phyloP scores from a whole-genome alignment of 2,797 vertebrate species.

The Psittacula derbiana region DNA sequence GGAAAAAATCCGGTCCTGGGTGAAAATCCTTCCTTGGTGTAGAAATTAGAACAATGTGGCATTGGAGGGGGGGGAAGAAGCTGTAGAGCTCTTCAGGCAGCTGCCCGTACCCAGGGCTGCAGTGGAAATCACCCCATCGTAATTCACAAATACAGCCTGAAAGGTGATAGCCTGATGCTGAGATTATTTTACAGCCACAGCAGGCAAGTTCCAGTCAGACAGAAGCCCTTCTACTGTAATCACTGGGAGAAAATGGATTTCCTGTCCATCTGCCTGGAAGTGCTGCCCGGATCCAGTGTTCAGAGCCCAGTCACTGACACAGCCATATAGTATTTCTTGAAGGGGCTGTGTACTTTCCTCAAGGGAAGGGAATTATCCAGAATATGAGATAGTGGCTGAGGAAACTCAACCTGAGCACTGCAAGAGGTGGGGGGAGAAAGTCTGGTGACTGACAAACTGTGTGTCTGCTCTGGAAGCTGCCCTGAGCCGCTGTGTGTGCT shows the following conservation, averaged over 20 bases:
- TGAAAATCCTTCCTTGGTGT: constrained; percentile 50
- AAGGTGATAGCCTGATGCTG: constrained; percentile 76
- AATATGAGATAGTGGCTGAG: constrained; percentile 30
- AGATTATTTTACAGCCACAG: constrained; percentile 74
- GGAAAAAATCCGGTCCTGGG: constrained; percentile 18
- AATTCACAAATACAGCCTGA: constrained; percentile 76
- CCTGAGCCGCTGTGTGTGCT: background rate
- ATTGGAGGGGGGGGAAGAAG: constrained; percentile 33
- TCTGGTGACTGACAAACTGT: background rate
- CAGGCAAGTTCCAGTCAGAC: constrained; percentile 74
- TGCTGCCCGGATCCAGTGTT: background rate
- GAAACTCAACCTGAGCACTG: background rate
- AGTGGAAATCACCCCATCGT: constrained; percentile 55
- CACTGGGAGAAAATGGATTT: constrained; percentile 75
- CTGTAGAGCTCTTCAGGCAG: constrained; percentile 42
- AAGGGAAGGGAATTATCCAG: constrained; percentile 3
- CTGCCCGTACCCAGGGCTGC: background rate
- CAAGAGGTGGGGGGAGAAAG: background rate
- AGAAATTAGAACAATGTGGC: constrained; percentile 78
- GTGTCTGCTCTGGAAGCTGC: background rate
- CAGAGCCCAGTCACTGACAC: background rate
- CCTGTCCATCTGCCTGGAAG: constrained; percentile 65
- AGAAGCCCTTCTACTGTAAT: constrained; percentile 69
- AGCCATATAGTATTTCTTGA: background rate
- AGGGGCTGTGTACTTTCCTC: background rate